A percentile compares a stretch with the other conserved stretches of the same genome.
These are phyloP conservation scores for Nothocercus nigrocapillus DNA, from an alignment of 2,113 vertebrate species.

Conservation along the genomic window DNA sequence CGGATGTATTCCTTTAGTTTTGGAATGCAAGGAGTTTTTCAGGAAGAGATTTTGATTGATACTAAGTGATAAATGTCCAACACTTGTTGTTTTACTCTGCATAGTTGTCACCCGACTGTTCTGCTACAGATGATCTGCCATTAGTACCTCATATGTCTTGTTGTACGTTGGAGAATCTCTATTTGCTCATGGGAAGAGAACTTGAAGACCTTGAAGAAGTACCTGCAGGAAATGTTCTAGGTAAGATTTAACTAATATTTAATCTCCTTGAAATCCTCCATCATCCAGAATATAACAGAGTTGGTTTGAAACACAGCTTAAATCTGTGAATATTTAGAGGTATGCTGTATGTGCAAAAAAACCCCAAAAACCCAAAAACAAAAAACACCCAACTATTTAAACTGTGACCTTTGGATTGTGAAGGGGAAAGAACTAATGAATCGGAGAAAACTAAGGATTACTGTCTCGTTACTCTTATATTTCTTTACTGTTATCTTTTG, in stretches of 20 bases:
- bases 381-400: not conserved
- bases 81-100: not conserved
- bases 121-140: conserved; percentile 66
- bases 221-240: conserved; percentile 92
- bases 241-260: conserved; percentile 67
- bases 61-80: not conserved
- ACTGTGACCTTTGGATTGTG: not conserved
- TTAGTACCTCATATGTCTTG: conserved; percentile 84
- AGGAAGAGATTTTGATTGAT: not conserved
- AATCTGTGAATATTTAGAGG: not conserved
- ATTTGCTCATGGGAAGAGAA: conserved; percentile 94
- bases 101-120: conserved; percentile 83
- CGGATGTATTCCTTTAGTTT: not conserved
- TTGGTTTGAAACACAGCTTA: not conserved
- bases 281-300: not conserved
- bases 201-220: conserved; percentile 91
- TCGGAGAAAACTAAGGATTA: not conserved
- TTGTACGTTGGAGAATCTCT: conserved; percentile 87
- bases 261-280: not conserved
- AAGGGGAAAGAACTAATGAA: not conserved
- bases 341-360: not conserved
- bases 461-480: not conserved
- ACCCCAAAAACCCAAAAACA: not conserved
- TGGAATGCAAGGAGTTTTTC: not conserved
- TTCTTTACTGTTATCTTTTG: not conserved